Conservation (phyloP, 1,140 invertebrate genomes). For the Cydia fagiglandana region DNA sequence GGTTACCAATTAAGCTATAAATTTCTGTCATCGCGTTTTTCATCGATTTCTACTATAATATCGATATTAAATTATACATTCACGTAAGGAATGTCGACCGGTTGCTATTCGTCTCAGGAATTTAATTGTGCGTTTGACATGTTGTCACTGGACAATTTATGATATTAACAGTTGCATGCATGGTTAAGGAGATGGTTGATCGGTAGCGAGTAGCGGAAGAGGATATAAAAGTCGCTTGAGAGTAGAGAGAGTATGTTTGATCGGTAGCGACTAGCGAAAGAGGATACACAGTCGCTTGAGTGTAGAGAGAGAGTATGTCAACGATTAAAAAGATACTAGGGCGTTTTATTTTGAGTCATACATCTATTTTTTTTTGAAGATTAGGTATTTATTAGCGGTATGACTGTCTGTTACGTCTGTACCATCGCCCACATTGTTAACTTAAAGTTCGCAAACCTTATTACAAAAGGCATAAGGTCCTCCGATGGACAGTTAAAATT, state of each 20-base stretch:
- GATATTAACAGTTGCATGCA: conserved; percentile 5
- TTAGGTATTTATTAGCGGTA: too few species aligned
- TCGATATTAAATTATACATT: conserved; percentile 17
- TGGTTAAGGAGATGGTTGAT: not conserved
- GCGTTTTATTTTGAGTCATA: too few species aligned
- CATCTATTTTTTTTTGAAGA: too few species aligned
- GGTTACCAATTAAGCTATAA: conserved; percentile 27
- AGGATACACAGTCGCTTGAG: not conserved
- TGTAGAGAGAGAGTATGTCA: too few species aligned
- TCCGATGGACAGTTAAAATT: too few species aligned
- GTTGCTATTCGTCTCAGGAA: not conserved
- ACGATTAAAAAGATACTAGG: too few species aligned
- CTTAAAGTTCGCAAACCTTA: too few species aligned
- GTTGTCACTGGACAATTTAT: conserved; percentile 18
- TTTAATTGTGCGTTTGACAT: conserved; percentile 14
- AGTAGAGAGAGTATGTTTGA: not conserved
- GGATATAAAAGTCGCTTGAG: not conserved
- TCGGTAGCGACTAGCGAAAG: not conserved
- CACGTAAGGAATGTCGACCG: not conserved
- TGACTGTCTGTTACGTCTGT: too few species aligned
- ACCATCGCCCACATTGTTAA: too few species aligned
- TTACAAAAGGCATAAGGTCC: too few species aligned
- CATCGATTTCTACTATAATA: conserved; percentile 19
- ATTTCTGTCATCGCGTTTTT: not conserved
- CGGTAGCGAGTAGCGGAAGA: not conserved